phyloP scores from a whole-genome alignment of 2,888 invertebrate species.

The Drosophila meridiana region DNA sequence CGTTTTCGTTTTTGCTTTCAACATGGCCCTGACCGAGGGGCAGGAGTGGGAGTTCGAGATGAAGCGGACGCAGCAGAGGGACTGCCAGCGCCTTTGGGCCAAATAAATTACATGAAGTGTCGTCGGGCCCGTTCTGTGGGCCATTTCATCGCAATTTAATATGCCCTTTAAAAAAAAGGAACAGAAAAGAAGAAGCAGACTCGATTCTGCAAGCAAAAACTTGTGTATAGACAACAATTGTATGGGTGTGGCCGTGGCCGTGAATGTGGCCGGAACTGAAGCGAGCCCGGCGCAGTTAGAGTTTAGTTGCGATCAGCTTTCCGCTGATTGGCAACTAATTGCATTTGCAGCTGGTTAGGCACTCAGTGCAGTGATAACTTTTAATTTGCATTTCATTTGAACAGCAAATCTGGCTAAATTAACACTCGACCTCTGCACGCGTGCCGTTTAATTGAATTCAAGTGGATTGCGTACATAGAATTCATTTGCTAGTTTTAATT shows the following conservation, averaged over 20 bases:
- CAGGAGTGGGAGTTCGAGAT: not conserved
- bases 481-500: conserved; percentile 67
- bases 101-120: conserved; percentile 78
- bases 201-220: not conserved
- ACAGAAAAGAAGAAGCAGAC: conserved; percentile 7
- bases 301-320: conserved; percentile 4
- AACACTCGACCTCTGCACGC: conserved; percentile 48
- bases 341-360: conserved; percentile 51
- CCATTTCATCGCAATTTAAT: conserved; percentile 76
- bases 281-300: conserved; percentile 1
- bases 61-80: conserved; percentile 1
- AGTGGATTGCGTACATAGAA: conserved; percentile 68
- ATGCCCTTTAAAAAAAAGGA: conserved; percentile 33
- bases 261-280: conserved; percentile 21
- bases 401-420: conserved; percentile 52
- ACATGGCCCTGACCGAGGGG: conserved; percentile 48
- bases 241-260: conserved; percentile 36
- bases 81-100: conserved; percentile 67
- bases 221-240: conserved; percentile 27
- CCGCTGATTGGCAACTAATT: conserved; percentile 52
- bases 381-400: conserved; percentile 53
- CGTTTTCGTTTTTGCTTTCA: conserved; percentile 18
- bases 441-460: conserved; percentile 67
- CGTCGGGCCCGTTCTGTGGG: conserved; percentile 74
- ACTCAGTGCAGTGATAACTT: conserved; percentile 54